A percentile compares a stretch with the other conserved stretches of the same genome.
Conservation (phyloP, 35 echinoderm and acorn worm genomes). For the Lytechinus pictus region DNA sequence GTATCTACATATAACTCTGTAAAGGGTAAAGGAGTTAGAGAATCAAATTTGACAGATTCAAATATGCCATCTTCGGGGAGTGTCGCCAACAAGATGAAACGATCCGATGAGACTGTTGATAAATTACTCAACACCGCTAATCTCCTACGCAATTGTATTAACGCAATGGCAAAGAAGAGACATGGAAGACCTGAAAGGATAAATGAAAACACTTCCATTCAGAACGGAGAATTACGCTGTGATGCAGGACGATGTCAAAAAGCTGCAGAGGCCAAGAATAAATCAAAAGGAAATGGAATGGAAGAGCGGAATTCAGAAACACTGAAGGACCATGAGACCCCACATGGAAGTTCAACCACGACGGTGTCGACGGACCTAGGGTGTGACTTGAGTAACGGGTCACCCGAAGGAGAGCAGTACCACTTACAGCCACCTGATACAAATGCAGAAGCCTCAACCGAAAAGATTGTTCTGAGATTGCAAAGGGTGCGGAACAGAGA, state of each 20-base stretch:
- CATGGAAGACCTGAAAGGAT: neutral
- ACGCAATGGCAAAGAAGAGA: slow-evolving; percentile 24
- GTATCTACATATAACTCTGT: neutral
- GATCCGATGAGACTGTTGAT: neutral
- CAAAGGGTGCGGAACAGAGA: neutral
- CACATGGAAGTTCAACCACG: neutral
- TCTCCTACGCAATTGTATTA: neutral
- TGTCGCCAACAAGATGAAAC: neutral
- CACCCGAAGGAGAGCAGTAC: neutral
- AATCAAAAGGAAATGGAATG: neutral
- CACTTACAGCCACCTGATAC: neutral
- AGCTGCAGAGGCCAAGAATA: neutral
- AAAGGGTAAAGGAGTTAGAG: neutral
- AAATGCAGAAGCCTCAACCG: neutral
- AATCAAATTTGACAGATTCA: neutral
- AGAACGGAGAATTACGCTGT: neutral
- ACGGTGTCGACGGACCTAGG: neutral
- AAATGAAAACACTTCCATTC: neutral
- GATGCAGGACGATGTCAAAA: neutral
- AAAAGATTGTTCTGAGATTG: neutral
- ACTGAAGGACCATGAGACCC: neutral
- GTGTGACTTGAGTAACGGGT: neutral
- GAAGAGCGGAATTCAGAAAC: neutral
- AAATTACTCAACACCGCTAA: neutral
- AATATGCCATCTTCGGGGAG: neutral